phyloP scores from a whole-genome alignment of 1,140 invertebrate species.

The Drosophila carrolli region DNA sequence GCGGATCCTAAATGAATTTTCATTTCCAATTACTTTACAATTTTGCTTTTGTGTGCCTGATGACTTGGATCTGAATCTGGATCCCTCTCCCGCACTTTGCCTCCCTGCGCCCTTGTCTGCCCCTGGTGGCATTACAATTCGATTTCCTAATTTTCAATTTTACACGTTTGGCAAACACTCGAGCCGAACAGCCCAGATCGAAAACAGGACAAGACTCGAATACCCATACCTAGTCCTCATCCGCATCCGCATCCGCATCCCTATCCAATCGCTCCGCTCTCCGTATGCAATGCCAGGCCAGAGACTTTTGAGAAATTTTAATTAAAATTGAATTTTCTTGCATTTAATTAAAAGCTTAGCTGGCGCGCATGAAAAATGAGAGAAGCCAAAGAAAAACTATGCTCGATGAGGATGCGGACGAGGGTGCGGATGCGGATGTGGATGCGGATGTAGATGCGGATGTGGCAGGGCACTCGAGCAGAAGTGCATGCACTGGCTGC shows the following conservation, averaged over 20 bases:
- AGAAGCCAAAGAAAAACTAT: constrained; percentile 65
- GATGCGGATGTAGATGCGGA: constrained; percentile 17
- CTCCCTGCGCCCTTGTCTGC: not conserved
- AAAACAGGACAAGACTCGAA: constrained; percentile 33
- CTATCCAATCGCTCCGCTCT: constrained; percentile 36
- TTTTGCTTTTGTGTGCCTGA: constrained; percentile 68
- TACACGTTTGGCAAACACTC: constrained; percentile 81
- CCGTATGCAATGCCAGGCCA: constrained; percentile 58
- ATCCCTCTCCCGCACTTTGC: not conserved
- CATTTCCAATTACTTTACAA: constrained; percentile 82
- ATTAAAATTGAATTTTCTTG: constrained; percentile 83
- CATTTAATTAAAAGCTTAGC: constrained; percentile 83
- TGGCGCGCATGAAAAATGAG: constrained; percentile 53
- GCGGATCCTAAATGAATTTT: constrained; percentile 71
- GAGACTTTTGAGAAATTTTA: constrained; percentile 79
- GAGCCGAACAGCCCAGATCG: constrained; percentile 41
- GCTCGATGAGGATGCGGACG: constrained; percentile 39
- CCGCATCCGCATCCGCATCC: constrained; percentile 10
- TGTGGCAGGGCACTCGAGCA: constrained; percentile 67
- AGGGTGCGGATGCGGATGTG: not conserved
- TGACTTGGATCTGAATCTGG: constrained; percentile 23
- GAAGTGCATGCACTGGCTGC: constrained; percentile 66
- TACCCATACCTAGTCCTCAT: constrained; percentile 14
- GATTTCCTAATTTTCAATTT: constrained; percentile 83
- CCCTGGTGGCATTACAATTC: constrained; percentile 63